These are phyloP conservation scores for Corella eumyota DNA, from an alignment of 23 tunicate species.

Conservation along the genomic window DNA sequence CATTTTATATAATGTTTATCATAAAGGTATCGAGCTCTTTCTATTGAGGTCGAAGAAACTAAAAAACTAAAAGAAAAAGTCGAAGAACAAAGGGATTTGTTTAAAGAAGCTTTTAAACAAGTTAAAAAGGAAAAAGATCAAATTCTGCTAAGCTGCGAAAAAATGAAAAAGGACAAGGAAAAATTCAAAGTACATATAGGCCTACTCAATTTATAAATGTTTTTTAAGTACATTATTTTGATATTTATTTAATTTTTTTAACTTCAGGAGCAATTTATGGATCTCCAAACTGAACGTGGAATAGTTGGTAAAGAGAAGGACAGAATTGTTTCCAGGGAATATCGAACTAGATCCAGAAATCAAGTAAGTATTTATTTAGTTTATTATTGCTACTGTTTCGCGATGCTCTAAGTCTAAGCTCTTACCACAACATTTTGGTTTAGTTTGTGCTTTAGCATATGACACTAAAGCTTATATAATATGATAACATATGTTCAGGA, in stretches of 20 bases:
- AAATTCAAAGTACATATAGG: conserved; percentile 26
- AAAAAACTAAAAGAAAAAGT: conserved; percentile 47
- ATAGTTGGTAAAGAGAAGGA: conserved; percentile 75
- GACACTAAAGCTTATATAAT: no score
- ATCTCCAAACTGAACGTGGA: conserved; percentile 57
- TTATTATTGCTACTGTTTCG: no score
- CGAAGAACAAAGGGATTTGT: conserved; percentile 58
- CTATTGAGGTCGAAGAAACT: no score
- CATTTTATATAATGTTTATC: no score
- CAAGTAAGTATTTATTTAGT: conserved; percentile 14
- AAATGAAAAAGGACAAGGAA: conserved; percentile 65
- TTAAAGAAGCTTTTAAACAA: conserved; percentile 70
- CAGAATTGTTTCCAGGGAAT: conserved; percentile 46
- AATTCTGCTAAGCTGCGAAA: conserved; percentile 50
- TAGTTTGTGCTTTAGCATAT: no score
- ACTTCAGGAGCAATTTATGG: conserved; percentile 33
- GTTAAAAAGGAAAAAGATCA: conserved; percentile 51
- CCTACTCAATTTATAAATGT: background rate
- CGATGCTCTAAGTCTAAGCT: no score
- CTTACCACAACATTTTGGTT: no score
- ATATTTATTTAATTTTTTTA: background rate
- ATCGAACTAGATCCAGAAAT: conserved; percentile 38
- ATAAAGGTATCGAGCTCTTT: no score
- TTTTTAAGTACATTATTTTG: background rate
- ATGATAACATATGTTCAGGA: no score